Base-by-base conservation (phyloP, 2,113 vertebrate genomes). In the Leucopsar rothschildi region DNA sequence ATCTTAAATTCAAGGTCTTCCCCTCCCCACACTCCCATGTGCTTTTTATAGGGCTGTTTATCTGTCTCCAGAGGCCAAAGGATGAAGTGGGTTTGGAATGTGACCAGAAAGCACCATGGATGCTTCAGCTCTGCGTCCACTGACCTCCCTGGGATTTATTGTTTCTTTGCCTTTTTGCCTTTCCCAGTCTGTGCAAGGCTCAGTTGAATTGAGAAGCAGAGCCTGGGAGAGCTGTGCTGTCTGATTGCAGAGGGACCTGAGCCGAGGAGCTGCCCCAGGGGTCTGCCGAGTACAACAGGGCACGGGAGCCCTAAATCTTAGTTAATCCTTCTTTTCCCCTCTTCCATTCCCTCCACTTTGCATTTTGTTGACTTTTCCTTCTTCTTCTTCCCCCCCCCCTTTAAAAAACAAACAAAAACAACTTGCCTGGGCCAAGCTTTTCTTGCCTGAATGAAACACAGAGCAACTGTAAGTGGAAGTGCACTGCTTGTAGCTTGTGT, bases 31-130 rank as follows among this genome's bases (percentile, higher is more conserved):
- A 89, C 73, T 61, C 89, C 89, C 20, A 1, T 72, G 37, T 84
- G 61, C 96, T 93, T 96, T 96, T 97, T 95, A 93, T 96, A 97
- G 86, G 55, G 61, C 40, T 93, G 76, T 90, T 95, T 88, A 75
- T 95, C 47, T 14, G 2, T 86, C 86, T 93, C 80, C 37, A 61
- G 86, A 94, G 72, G 90, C 72, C 7, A 8, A 82, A 93, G 88
- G 69, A 86, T 1, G 7, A 79, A 93, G 86, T 1, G 14, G 47
- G 56, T 80, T 94, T 96, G 86, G 90, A 96, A 95, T 6, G 7
- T 82, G 72, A 96, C 90, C 93, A 93, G 76, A 81, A 17, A 92
- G 76, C 64, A 94, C 68, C 63, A 82, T 0, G 3, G 86, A 94
- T 86, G 68, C 64, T 92, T 95, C 86, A 93, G 83, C 76, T 92